Evolutionary conservation across 2,113 vertebrate species (phyloP).

Genomic region (Phaetusa simplex): DNA sequence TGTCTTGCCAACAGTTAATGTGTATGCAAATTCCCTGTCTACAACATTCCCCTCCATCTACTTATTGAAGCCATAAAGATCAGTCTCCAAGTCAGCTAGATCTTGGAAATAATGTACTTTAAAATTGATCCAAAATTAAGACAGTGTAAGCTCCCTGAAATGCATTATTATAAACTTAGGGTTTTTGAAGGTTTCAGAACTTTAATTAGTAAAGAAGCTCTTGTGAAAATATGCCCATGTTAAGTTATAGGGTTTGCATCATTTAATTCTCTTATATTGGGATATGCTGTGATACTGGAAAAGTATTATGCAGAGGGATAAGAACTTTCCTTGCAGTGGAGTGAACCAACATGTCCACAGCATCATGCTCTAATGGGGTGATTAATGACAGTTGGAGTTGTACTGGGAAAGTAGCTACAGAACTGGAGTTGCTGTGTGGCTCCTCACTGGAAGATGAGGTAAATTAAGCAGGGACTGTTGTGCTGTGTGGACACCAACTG

Average conservation of each 20-base stretch:
- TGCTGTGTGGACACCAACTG: background rate
- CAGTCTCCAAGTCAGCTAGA: background rate
- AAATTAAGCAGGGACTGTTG: background rate
- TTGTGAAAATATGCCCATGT: fast-evolving
- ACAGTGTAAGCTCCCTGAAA: background rate
- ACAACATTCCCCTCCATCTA: background rate
- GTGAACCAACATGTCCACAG: background rate
- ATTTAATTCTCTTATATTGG: background rate
- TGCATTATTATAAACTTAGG: background rate
- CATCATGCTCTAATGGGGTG: background rate
- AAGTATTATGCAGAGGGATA: background rate
- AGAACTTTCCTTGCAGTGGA: background rate
- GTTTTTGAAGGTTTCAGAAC: background rate
- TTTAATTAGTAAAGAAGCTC: background rate
- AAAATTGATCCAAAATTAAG: background rate
- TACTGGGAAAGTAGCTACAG: background rate
- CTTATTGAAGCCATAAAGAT: background rate
- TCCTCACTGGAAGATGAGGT: background rate
- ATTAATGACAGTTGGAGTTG: background rate
- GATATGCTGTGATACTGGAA: background rate
- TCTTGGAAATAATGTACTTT: background rate
- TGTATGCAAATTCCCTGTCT: background rate
- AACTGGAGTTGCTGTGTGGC: background rate
- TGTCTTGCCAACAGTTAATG: background rate
- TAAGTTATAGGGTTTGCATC: background rate